A percentile compares a stretch with the other conserved stretches of the same genome.
Evolutionary conservation across 2,888 invertebrate genomes (phyloP).

Genomic region (Conchocele bisecta): DNA sequence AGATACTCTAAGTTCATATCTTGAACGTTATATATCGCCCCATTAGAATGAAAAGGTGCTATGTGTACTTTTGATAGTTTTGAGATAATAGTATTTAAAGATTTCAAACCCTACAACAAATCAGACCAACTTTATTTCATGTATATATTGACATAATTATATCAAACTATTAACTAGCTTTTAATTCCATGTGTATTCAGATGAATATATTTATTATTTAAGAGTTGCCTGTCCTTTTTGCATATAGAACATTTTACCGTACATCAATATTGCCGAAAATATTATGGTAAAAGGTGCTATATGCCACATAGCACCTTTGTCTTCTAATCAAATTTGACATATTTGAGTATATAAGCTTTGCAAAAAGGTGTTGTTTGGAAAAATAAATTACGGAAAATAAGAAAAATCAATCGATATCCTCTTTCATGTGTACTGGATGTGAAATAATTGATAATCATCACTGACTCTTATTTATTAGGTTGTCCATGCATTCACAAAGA

Average conservation of each 20-base stretch:
- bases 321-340: neutral
- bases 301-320: conserved; percentile 6
- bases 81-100: conserved; percentile 29
- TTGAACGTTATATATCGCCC: too few species aligned
- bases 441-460: too few species aligned
- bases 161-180: neutral
- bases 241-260: neutral
- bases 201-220: too few species aligned
- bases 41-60: conserved; percentile 16
- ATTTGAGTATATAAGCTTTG: neutral
- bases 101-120: neutral
- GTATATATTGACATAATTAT: neutral
- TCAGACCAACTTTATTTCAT: neutral
- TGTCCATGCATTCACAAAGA: too few species aligned
- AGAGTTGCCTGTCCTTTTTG: too few species aligned
- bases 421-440: too few species aligned
- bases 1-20: too few species aligned
- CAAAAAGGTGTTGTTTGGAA: neutral
- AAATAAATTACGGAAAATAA: too few species aligned
- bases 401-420: too few species aligned
- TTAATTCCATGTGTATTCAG: too few species aligned
- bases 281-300: conserved; percentile 3
- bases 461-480: too few species aligned
- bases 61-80: conserved; percentile 26
- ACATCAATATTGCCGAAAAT: neutral